Evolutionary conservation across 2,797 vertebrate species (phyloP).

Genomic region (Martes flavigula): DNA sequence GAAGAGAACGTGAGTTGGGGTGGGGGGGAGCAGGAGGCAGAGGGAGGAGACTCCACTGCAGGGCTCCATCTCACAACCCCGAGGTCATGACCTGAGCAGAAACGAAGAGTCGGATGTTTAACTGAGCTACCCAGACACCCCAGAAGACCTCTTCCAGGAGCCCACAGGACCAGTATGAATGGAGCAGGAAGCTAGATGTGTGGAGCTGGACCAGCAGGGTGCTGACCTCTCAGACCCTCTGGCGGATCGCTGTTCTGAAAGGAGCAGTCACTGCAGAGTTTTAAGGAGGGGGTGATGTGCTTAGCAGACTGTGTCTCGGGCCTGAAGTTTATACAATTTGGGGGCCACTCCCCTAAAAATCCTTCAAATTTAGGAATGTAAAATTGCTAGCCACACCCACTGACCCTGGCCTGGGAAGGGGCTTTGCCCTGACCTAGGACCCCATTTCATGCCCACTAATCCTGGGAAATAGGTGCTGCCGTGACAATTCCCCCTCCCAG

Average conservation of each 20-base stretch:
- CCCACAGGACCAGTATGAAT: not conserved
- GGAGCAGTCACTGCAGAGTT: not conserved
- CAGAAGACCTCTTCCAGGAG: not conserved
- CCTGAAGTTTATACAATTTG: not conserved
- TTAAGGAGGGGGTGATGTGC: not conserved
- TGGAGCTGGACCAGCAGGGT: not conserved
- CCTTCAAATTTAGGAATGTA: not conserved
- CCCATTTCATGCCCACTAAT: not conserved
- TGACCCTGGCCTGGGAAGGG: not conserved
- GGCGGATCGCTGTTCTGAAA: too few species aligned
- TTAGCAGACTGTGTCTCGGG: not conserved
- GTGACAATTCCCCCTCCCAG: fast-evolving
- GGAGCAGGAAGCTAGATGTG: not conserved
- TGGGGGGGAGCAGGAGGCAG: not conserved
- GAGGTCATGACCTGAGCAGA: not conserved
- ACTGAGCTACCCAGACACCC: not conserved
- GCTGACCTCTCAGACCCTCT: not conserved
- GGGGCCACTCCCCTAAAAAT: not conserved
- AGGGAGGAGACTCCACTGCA: not conserved
- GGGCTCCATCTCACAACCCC: not conserved
- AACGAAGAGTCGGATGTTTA: not conserved
- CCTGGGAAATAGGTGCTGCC: not conserved
- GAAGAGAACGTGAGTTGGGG: not conserved
- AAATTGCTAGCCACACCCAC: not conserved
- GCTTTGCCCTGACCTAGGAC: not conserved